These are phyloP conservation scores for Stylophora pistillata DNA, from an alignment of 64 coral and sea anemone genomes.

Conservation along the genomic window DNA sequence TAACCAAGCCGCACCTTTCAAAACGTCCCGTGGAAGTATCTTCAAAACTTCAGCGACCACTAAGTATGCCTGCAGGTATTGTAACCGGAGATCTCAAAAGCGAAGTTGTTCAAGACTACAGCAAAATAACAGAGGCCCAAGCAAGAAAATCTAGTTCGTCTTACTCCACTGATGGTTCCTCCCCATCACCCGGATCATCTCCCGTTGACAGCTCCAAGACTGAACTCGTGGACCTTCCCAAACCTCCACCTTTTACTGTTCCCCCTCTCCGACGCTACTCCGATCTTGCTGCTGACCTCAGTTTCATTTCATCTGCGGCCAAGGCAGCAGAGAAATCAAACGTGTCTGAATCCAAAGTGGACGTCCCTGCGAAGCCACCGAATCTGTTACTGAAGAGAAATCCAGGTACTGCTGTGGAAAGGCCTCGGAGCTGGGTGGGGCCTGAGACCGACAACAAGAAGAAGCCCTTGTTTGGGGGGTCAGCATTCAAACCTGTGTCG, in stretches of 20 bases:
- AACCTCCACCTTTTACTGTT: conserved; percentile 68
- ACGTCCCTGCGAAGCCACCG: not conserved
- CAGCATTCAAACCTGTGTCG: conserved; percentile 27
- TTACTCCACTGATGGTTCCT: conserved; percentile 19
- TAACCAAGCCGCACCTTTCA: not conserved
- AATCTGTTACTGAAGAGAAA: not conserved
- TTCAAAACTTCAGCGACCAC: conserved; percentile 2
- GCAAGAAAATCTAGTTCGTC: conserved; percentile 9
- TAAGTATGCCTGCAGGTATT: conserved; percentile 4
- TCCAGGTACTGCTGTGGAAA: not conserved
- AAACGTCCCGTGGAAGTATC: not conserved
- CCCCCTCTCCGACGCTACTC: conserved; percentile 66
- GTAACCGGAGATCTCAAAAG: not conserved
- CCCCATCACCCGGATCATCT: conserved; percentile 1
- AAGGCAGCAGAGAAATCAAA: conserved; percentile 4
- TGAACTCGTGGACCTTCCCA: conserved; percentile 50
- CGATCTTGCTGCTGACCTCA: conserved; percentile 63
- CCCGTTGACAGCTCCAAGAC: not conserved
- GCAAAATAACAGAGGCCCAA: not conserved
- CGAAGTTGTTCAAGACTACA: not conserved
- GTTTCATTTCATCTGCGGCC: conserved; percentile 35
- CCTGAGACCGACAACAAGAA: not conserved
- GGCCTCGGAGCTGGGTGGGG: conserved; percentile 29
- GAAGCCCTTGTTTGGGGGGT: not conserved
- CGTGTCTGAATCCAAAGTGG: not conserved